Evolutionary conservation across 2,888 invertebrate species (phyloP), one percentile per base, ranked within the genome.

Genomic region (Aquatica leii): DNA sequence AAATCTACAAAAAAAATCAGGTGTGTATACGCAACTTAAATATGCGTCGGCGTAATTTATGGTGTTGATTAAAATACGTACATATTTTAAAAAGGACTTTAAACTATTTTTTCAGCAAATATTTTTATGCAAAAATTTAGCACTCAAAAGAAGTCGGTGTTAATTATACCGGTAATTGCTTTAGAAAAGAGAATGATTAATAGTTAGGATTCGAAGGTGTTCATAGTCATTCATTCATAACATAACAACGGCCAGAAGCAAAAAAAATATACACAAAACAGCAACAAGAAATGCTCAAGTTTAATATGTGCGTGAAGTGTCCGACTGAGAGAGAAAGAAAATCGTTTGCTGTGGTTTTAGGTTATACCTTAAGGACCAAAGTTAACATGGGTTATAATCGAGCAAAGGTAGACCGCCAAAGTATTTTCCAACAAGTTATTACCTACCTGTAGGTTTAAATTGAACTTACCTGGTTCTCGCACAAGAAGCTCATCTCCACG

Each of bases 381-480:
- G 41, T 58, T 50, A 56, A 66, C 55, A 37, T 69, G 66, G 60
- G 49, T 69, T 60, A 65, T 66, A 71, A 57, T 41, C 55, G 62
- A 62, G 62, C 62, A 70, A 71, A 71, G 73, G 71, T 69, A 63
- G 59, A 67, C 72, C 73, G 73, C 70, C 73, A 71, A 72, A 72
- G 71, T 71, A 71, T 71, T 72, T 70, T 70, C 71, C 72, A 69
- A 62, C 71, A 73, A 70, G 72, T 73, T 72, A 72, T 73, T 72
- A 71, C 69, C 69, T 68, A 61, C 62, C 53, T 61, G 59, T 54
- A 46, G 46, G 46, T 56, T 50, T 56, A 66, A 65, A 69, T 43
- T 67, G 57, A 65, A 66, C 59, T 59, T 67, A 58, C 65, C 59
- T 59, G 60, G 55, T 65, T 41, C 59, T 59, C 48, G 8, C 54